Conservation (phyloP, 2,797 vertebrate genomes). For the Loriculus beryllinus region DNA sequence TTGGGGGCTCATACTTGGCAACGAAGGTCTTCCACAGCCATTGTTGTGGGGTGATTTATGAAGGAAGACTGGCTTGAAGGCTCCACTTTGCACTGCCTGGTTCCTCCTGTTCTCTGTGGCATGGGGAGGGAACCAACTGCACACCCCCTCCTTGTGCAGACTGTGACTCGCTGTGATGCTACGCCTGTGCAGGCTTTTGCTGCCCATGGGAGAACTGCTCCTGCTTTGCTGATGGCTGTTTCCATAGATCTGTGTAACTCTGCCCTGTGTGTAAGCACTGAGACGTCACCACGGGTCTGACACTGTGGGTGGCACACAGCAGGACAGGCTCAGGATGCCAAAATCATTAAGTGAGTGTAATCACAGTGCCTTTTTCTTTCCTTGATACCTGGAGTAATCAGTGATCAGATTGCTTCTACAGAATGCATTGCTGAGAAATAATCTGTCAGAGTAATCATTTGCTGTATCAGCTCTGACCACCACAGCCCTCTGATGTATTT, state of each 20-base stretch:
- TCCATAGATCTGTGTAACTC: background rate
- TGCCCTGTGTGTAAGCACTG: background rate
- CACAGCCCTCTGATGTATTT: background rate
- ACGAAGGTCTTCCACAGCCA: background rate
- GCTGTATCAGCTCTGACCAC: background rate
- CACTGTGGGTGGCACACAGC: accelerated
- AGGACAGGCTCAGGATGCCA: background rate
- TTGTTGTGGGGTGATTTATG: background rate
- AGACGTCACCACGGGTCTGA: accelerated
- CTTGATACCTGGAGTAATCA: background rate
- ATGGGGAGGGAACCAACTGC: accelerated
- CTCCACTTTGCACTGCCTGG: accelerated
- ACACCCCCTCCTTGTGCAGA: background rate
- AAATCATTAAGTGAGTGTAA: background rate
- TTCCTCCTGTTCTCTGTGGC: background rate
- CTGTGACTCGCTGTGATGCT: background rate
- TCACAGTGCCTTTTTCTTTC: background rate
- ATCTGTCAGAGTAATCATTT: background rate
- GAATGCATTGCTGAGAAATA: background rate
- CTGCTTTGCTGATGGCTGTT: background rate
- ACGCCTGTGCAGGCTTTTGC: accelerated
- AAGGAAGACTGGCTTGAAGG: background rate
- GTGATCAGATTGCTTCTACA: background rate
- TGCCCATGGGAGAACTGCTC: accelerated
- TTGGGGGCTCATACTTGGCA: background rate